Evolutionary conservation across 2,113 vertebrate species (phyloP).

Genomic region (Calidris pugnax): DNA sequence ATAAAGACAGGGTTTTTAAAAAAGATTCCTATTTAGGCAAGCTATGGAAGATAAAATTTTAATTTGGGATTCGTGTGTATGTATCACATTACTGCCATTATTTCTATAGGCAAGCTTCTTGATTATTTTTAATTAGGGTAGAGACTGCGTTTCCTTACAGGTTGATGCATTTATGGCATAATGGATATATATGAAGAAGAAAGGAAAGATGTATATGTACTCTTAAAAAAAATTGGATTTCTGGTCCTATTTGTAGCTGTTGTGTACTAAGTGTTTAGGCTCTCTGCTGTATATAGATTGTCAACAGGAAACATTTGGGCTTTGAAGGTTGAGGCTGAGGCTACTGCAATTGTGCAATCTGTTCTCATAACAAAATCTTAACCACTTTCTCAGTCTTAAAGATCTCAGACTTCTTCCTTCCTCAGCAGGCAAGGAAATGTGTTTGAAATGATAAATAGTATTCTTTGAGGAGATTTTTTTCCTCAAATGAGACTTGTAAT

Average conservation of each 20-base stretch:
- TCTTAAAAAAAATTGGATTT: background rate
- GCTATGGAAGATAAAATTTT: background rate
- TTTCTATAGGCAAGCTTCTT: background rate
- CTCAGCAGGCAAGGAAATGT: background rate
- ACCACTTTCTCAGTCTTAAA: background rate
- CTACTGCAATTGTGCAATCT: background rate
- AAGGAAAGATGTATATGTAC: background rate
- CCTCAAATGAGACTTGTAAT: background rate
- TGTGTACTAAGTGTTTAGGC: background rate
- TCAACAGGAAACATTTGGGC: background rate
- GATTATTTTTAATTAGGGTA: background rate
- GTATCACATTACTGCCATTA: background rate
- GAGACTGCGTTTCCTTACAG: background rate
- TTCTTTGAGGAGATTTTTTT: background rate
- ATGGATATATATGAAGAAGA: background rate
- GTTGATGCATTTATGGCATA: background rate
- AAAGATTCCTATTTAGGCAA: background rate
- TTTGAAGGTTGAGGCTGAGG: background rate
- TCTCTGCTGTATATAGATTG: background rate
- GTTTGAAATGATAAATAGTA: conserved; percentile 3
- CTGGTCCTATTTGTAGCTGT: background rate
- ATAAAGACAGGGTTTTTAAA: background rate
- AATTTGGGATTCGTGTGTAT: background rate
- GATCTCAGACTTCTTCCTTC: background rate
- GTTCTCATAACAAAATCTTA: background rate